phyloP scores from a whole-genome alignment of 2,797 vertebrate genomes.

The Oreochromis grahami region DNA sequence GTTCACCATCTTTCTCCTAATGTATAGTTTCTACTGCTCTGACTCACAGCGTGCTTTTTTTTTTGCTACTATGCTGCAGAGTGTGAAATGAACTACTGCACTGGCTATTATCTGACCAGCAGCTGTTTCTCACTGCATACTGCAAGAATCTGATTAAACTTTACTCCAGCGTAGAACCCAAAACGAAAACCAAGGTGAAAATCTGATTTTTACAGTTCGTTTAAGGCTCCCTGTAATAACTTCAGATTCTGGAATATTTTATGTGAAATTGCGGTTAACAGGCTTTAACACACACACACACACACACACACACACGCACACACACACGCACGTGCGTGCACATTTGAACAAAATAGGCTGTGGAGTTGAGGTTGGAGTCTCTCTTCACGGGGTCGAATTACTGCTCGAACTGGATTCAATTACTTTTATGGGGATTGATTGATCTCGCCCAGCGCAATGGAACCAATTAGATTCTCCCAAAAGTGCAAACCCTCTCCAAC shows the following conservation, averaged over 20 bases:
- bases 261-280: not conserved
- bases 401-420: slow-evolving; percentile 29
- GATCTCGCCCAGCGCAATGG: slow-evolving; percentile 31
- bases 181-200: not conserved
- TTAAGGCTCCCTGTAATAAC: not conserved
- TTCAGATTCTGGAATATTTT: not conserved
- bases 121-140: slow-evolving; percentile 6
- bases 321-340: not conserved
- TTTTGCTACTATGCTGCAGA: slow-evolving; percentile 5
- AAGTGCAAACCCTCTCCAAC: slow-evolving; percentile 22
- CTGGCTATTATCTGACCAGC: slow-evolving; percentile 35
- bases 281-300: not conserved
- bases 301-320: not conserved
- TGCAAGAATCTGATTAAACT: not conserved
- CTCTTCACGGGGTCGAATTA: slow-evolving; percentile 15
- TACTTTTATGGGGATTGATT: slow-evolving; percentile 53
- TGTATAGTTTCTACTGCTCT: slow-evolving; percentile 11
- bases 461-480: slow-evolving; percentile 60
- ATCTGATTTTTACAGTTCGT: not conserved
- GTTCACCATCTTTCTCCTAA: not conserved
- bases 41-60: slow-evolving; percentile 23
- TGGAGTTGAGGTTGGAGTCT: not conserved
- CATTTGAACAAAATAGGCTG: not conserved
- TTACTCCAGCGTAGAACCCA: not conserved
- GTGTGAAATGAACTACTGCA: slow-evolving; percentile 29